These are phyloP conservation scores for Bradypodion pumilum DNA, from an alignment of 2,797 vertebrate genomes.

Conservation along the genomic window DNA sequence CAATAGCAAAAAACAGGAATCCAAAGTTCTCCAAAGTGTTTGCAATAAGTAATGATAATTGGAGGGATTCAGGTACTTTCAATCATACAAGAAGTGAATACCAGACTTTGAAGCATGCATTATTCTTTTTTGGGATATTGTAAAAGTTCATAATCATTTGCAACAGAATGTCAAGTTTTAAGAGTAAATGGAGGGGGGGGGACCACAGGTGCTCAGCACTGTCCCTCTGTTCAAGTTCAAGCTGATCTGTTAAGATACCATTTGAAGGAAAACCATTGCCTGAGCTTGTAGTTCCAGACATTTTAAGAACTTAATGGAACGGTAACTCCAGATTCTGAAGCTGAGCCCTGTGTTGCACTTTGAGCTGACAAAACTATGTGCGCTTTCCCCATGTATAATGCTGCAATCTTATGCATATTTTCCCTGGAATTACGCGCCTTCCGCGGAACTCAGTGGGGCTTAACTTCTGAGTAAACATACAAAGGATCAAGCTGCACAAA, in stretches of 20 bases:
- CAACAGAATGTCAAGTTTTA: background rate
- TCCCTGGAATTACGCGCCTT: background rate
- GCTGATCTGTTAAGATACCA: background rate
- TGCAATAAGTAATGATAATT: constrained; percentile 56
- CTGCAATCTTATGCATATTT: constrained; percentile 33
- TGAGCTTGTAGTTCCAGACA: background rate
- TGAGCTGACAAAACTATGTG: constrained; percentile 51
- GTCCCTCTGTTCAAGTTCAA: background rate
- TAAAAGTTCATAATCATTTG: background rate
- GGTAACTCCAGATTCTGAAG: constrained; percentile 10
- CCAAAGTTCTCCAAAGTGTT: constrained; percentile 54
- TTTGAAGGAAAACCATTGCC: rapidly evolving
- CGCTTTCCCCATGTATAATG: constrained; percentile 49
- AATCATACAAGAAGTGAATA: constrained; percentile 39
- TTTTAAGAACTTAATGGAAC: background rate
- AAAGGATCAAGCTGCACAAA: constrained; percentile 17
- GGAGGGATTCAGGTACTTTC: constrained; percentile 62
- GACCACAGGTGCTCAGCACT: rapidly evolving
- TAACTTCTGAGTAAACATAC: constrained; percentile 12
- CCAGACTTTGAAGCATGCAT: constrained; percentile 10
- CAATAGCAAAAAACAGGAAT: constrained; percentile 60
- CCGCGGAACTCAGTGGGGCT: background rate
- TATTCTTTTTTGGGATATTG: background rate
- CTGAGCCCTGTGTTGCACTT: constrained; percentile 40
- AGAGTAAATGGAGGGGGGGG: background rate